Evolutionary conservation across 2,888 invertebrate species (phyloP).

Genomic region (Tenthredo scrophulariae): DNA sequence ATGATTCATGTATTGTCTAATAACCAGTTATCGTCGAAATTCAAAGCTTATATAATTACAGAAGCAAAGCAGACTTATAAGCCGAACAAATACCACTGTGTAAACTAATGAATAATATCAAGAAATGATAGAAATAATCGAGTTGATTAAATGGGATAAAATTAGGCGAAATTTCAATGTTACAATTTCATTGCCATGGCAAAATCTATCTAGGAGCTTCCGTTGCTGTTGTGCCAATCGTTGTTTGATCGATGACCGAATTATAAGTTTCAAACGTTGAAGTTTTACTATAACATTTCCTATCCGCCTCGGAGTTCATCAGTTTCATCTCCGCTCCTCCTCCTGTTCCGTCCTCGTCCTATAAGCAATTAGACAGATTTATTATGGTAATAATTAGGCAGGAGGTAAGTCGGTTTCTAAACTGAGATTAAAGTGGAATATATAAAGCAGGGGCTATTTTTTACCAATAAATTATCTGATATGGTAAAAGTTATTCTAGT

Average conservation of each 20-base stretch:
- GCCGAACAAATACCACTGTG: not conserved
- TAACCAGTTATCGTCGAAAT: not conserved
- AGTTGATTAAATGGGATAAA: not conserved
- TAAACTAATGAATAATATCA: not conserved
- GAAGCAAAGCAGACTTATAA: not conserved
- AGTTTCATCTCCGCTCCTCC: slow-evolving; percentile 70
- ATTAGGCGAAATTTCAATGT: not conserved
- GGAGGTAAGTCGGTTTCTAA: not conserved
- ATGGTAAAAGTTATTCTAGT: not conserved
- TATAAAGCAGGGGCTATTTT: not conserved
- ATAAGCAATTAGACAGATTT: slow-evolving; percentile 61
- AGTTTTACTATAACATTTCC: not conserved
- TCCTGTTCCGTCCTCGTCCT: slow-evolving; percentile 73
- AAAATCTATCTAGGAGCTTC: not conserved
- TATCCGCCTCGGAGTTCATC: slow-evolving; percentile 69
- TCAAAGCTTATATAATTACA: not conserved
- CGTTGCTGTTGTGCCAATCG: not conserved
- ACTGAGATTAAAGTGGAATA: not conserved
- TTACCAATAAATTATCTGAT: not conserved
- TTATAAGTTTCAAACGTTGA: slow-evolving; percentile 15
- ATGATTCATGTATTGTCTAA: not conserved
- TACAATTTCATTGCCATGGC: not conserved
- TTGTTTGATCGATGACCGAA: not conserved
- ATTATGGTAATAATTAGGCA: slow-evolving; percentile 2
- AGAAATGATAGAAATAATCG: not conserved